These are phyloP conservation scores for Fragum whitleyi DNA, from an alignment of 2,888 invertebrate species.

Conservation along the genomic window DNA sequence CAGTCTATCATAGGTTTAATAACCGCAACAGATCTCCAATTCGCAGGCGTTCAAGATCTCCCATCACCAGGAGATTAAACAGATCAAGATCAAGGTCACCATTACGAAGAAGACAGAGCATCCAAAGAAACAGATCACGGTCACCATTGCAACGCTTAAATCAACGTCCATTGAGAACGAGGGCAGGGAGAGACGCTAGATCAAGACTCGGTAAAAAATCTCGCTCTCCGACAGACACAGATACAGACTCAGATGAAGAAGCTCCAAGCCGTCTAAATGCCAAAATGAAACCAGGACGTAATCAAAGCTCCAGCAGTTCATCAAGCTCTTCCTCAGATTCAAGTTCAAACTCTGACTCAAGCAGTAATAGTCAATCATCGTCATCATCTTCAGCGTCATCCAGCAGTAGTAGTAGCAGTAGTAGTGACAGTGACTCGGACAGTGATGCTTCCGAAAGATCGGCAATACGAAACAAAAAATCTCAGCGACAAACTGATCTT, in stretches of 20 bases:
- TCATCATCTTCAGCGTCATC: constrained; percentile 48
- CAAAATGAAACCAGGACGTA: background rate
- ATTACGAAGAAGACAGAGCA: background rate
- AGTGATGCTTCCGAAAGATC: constrained; percentile 58
- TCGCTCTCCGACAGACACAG: constrained; percentile 55
- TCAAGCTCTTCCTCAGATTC: constrained; percentile 50
- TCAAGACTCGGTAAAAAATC: constrained; percentile 58
- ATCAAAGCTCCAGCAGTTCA: constrained; percentile 34
- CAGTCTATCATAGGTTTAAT: constrained; percentile 30
- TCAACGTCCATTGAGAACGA: constrained; percentile 40
- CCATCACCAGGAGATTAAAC: constrained; percentile 37
- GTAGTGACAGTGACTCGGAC: constrained; percentile 48
- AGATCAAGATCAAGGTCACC: constrained; percentile 50
- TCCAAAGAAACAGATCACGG: constrained; percentile 21
- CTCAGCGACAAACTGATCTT: constrained; percentile 30
- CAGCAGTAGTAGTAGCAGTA: constrained; percentile 8
- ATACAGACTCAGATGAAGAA: constrained; percentile 40
- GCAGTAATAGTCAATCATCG: constrained; percentile 26
- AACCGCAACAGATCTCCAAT: constrained; percentile 42
- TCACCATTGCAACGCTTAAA: constrained; percentile 18
- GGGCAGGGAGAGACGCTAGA: constrained; percentile 47
- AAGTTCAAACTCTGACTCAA: constrained; percentile 39
- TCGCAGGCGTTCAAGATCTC: constrained; percentile 27
- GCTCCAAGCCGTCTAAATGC: constrained; percentile 16
- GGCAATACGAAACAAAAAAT: constrained; percentile 57